These are phyloP conservation scores for Nowickia ferox DNA, from an alignment of 2,888 invertebrate species.

Conservation along the genomic window DNA sequence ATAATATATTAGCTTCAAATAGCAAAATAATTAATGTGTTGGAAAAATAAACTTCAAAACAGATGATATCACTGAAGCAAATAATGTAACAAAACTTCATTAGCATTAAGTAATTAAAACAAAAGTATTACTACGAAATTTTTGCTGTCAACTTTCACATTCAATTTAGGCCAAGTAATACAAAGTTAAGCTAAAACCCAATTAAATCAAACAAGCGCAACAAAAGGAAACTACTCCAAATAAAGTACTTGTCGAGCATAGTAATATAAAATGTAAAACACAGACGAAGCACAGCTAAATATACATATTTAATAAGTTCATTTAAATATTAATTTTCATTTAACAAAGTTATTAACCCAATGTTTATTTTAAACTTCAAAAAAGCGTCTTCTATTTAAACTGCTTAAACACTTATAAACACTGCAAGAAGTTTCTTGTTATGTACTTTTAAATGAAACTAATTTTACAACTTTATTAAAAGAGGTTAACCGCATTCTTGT, in stretches of 20 bases:
- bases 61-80: too few species aligned
- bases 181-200: slow-evolving; percentile 12
- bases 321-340: slow-evolving; percentile 44
- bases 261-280: neutral
- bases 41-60: too few species aligned
- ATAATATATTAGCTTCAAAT: too few species aligned
- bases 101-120: slow-evolving; percentile 1
- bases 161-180: slow-evolving; percentile 3
- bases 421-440: slow-evolving; percentile 35
- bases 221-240: slow-evolving; percentile 10
- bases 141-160: neutral
- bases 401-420: slow-evolving; percentile 1
- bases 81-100: neutral
- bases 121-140: neutral
- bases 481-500: too few species aligned
- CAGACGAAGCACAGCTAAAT: neutral
- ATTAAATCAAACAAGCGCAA: neutral
- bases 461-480: neutral
- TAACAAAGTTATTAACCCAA: slow-evolving; percentile 35
- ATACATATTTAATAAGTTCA: neutral
- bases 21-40: too few species aligned
- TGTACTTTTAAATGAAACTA: neutral
- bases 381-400: neutral
- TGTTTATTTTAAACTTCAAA: slow-evolving; percentile 25
- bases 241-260: neutral